Percentiles rank a stretch among this genome's conserved stretches.
phyloP scores from a whole-genome alignment of 2,113 vertebrate species.

The Cervus canadensis region DNA sequence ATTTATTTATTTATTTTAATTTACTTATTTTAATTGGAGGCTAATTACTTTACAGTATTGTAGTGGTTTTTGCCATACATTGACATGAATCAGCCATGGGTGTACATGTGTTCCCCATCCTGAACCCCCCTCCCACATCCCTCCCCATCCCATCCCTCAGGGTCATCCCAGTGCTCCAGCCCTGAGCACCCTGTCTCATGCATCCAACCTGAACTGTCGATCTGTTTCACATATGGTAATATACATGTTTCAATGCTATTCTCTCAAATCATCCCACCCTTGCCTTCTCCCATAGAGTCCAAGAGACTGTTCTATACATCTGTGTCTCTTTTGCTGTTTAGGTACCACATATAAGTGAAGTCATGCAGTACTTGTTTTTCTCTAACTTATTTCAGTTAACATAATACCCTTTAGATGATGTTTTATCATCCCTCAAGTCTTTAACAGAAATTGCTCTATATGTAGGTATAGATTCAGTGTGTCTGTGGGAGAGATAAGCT shows the following conservation, averaged over 20 bases:
- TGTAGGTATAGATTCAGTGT: neutral
- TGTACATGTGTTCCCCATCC: neutral
- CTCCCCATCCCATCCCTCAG: neutral
- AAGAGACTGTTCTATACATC: neutral
- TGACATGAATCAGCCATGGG: neutral
- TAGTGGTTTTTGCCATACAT: neutral
- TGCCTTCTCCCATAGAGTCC: neutral
- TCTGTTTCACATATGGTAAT: neutral
- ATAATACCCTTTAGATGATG: neutral
- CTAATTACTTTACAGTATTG: neutral
- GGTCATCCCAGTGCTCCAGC: neutral
- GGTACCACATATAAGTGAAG: neutral
- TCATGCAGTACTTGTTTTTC: neutral
- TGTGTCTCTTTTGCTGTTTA: neutral
- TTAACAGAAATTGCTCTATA: neutral
- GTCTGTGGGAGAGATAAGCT: neutral
- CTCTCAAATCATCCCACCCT: neutral
- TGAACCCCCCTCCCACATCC: neutral
- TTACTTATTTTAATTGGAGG: too few species aligned
- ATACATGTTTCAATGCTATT: neutral
- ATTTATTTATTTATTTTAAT: neutral
- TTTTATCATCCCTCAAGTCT: neutral
- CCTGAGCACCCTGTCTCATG: neutral
- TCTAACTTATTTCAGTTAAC: neutral
- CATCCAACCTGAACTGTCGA: fast-evolving